A percentile compares a stretch with the other conserved stretches of the same genome.
Conservation (phyloP, 2,888 invertebrate genomes). For the Drosophila robusta region DNA sequence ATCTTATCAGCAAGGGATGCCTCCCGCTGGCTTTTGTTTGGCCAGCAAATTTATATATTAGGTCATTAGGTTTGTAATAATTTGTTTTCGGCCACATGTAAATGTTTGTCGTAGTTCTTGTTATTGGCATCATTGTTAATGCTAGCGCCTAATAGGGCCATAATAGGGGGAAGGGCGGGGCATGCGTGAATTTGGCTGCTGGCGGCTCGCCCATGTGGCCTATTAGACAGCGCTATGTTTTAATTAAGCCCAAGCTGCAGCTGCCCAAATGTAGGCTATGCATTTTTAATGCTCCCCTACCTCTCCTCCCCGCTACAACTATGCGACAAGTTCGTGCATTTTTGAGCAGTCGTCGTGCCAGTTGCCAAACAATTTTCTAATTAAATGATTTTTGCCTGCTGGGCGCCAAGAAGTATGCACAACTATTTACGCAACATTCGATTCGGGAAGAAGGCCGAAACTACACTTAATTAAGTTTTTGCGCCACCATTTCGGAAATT, state of each 20-base stretch:
- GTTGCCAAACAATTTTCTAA: conserved; percentile 56
- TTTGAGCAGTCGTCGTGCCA: conserved; percentile 42
- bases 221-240: conserved; percentile 58
- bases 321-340: conserved; percentile 62
- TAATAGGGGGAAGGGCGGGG: not conserved
- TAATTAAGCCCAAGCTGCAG: conserved; percentile 64
- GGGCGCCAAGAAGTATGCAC: conserved; percentile 50
- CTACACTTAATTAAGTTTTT: conserved; percentile 68
- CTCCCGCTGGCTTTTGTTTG: conserved; percentile 47
- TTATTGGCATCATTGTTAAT: conserved; percentile 77
- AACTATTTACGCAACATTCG: conserved; percentile 60
- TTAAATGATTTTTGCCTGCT: conserved; percentile 58
- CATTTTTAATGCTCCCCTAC: conserved; percentile 63
- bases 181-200: conserved; percentile 3
- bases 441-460: conserved; percentile 3
- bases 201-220: conserved; percentile 53
- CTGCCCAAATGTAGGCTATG: conserved; percentile 50
- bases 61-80: conserved; percentile 80
- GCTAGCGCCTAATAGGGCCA: conserved; percentile 62
- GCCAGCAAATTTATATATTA: conserved; percentile 72
- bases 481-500: conserved; percentile 53
- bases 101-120: conserved; percentile 58
- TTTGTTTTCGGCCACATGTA: conserved; percentile 68
- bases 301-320: conserved; percentile 37
- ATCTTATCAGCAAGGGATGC: conserved; percentile 63